Conservation (phyloP, 2,113 vertebrate species). For the Circaetus gallicus region DNA sequence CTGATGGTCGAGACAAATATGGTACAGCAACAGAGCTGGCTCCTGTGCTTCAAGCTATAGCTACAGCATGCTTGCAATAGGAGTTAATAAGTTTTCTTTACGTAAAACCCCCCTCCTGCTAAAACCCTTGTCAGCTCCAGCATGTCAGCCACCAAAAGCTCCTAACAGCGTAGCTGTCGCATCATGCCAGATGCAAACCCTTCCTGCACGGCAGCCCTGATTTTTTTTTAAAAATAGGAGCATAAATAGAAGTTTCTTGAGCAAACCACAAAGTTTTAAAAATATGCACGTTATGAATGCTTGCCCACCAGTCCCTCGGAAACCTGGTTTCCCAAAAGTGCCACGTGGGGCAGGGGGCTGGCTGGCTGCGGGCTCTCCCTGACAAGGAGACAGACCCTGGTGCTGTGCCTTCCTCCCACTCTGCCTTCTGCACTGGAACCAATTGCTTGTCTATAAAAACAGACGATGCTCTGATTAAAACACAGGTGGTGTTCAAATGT, state of each 20-base stretch:
- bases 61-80: rapidly evolving
- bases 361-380: not conserved
- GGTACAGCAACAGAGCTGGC: not conserved
- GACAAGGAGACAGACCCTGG: not conserved
- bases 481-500: not conserved
- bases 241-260: not conserved
- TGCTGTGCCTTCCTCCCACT: not conserved
- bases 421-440: not conserved
- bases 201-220: not conserved
- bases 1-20: not conserved
- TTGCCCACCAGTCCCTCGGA: not conserved
- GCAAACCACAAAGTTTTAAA: not conserved
- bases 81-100: not conserved
- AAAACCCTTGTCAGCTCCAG: not conserved
- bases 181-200: not conserved
- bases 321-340: not conserved
- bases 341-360: rapidly evolving
- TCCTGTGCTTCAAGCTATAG: not conserved
- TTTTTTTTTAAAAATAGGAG: not conserved
- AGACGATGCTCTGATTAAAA: not conserved
- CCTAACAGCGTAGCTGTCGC: not conserved
- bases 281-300: not conserved
- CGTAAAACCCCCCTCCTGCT: not conserved
- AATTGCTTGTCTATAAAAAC: not conserved
- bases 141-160: not conserved